A percentile compares a stretch with the other conserved stretches of the same genome.
Conservation (phyloP, 2,113 vertebrate species). For the Notechis scutatus region DNA sequence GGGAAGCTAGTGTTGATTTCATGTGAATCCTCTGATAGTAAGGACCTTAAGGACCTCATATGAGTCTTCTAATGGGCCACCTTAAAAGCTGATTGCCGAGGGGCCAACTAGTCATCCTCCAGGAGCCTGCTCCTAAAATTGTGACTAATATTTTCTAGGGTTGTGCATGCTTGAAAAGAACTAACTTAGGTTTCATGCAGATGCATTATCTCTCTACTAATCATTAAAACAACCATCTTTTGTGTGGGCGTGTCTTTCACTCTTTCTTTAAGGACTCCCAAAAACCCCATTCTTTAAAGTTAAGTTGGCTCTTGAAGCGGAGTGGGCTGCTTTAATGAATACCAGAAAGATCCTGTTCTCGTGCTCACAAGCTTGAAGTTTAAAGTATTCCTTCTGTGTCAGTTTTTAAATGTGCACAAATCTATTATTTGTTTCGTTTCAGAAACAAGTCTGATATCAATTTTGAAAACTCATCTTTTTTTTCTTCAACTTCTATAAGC, state of each 20-base stretch:
- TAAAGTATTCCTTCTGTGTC: neutral
- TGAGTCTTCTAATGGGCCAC: neutral
- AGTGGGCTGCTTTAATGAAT: neutral
- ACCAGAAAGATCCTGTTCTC: neutral
- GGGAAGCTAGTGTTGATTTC: neutral
- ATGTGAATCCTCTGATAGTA: neutral
- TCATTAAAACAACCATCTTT: neutral
- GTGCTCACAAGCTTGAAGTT: neutral
- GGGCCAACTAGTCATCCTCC: neutral
- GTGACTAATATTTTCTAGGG: neutral
- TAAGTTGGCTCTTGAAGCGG: neutral
- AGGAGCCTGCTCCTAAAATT: neutral
- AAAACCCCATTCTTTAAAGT: neutral
- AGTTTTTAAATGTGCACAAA: neutral
- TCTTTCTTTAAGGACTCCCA: neutral
- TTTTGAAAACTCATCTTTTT: neutral
- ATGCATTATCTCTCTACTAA: neutral
- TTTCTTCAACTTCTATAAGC: neutral
- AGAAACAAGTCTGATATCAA: neutral
- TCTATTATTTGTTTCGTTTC: neutral
- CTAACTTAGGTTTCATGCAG: neutral
- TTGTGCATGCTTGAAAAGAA: neutral
- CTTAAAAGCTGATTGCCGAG: neutral
- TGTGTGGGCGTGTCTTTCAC: neutral
- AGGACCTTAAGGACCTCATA: neutral